Conservation (phyloP, 2,113 vertebrate species). For the Corapipo altera region DNA sequence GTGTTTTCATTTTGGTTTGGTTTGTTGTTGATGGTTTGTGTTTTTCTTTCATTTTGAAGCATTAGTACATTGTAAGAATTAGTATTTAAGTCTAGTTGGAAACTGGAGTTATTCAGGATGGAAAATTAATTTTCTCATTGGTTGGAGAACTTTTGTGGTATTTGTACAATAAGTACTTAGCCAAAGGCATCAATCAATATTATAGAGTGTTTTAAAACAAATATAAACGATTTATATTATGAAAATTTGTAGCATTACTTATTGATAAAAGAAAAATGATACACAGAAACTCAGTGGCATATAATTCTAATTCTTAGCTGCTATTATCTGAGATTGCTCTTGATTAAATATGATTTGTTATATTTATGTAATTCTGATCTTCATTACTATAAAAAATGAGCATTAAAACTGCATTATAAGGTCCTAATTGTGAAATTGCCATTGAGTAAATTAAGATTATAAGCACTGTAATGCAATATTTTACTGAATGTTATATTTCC, state of each 20-base stretch:
- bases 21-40: background rate
- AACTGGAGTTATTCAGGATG: background rate
- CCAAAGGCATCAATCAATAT: constrained; percentile 36
- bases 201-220: background rate
- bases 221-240: constrained; percentile 23
- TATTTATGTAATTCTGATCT: constrained; percentile 25
- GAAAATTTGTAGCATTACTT: constrained; percentile 3
- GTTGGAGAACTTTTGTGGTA: background rate
- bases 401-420: constrained; percentile 24
- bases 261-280: constrained; percentile 13
- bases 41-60: background rate
- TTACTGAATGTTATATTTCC: background rate
- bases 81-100: constrained; percentile 25
- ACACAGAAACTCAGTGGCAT: background rate
- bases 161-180: background rate
- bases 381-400: constrained; percentile 28
- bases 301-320: background rate
- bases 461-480: background rate
- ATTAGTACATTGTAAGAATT: background rate
- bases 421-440: constrained; percentile 22
- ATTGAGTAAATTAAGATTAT: constrained; percentile 31
- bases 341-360: constrained; percentile 38
- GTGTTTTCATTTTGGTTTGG: background rate
- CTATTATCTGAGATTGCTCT: constrained; percentile 14
- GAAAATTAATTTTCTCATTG: constrained; percentile 46